Percentiles rank a stretch among this genome's conserved stretches.
These are phyloP conservation scores for Thalassophryne amazonica DNA, from an alignment of 2,797 vertebrate genomes.

Conservation along the genomic window DNA sequence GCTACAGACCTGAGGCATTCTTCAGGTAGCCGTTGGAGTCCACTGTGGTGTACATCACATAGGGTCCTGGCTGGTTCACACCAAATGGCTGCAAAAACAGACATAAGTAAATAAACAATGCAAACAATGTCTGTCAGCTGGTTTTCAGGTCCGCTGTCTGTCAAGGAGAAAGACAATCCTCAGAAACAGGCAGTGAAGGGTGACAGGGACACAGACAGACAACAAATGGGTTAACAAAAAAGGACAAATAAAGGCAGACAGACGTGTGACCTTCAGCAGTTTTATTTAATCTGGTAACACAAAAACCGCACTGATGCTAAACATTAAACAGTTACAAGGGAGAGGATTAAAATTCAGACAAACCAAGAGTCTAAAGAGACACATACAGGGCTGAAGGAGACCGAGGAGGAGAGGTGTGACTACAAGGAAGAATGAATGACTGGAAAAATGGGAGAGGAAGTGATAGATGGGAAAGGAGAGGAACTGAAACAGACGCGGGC, in stretches of 20 bases:
- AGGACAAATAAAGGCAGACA: constrained; percentile 6
- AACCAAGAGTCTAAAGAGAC: background rate
- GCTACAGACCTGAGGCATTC: constrained; percentile 90
- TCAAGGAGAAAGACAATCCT: constrained; percentile 7
- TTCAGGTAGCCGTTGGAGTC: constrained; percentile 94
- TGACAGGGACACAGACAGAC: background rate
- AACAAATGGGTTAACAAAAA: background rate
- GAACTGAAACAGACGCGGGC: constrained; percentile 58
- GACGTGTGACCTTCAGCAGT: constrained; percentile 9
- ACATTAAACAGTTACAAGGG: constrained; percentile 25
- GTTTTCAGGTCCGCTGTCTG: constrained; percentile 18
- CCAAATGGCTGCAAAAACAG: constrained; percentile 87
- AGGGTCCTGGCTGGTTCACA: constrained; percentile 96
- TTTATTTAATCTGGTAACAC: no score
- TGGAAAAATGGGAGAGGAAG: constrained; percentile 53
- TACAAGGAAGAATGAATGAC: constrained; percentile 43
- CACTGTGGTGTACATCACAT: constrained; percentile 94
- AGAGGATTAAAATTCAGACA: constrained; percentile 46
- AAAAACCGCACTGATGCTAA: constrained; percentile 17
- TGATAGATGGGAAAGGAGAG: constrained; percentile 59
- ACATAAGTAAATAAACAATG: constrained; percentile 6
- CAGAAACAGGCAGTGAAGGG: constrained; percentile 4
- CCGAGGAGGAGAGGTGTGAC: constrained; percentile 48
- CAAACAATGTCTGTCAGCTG: constrained; percentile 5
- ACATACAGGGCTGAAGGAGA: constrained; percentile 27